These are phyloP conservation scores for Holocentrus rufus DNA, from an alignment of 2,797 vertebrate species.

Conservation along the genomic window DNA sequence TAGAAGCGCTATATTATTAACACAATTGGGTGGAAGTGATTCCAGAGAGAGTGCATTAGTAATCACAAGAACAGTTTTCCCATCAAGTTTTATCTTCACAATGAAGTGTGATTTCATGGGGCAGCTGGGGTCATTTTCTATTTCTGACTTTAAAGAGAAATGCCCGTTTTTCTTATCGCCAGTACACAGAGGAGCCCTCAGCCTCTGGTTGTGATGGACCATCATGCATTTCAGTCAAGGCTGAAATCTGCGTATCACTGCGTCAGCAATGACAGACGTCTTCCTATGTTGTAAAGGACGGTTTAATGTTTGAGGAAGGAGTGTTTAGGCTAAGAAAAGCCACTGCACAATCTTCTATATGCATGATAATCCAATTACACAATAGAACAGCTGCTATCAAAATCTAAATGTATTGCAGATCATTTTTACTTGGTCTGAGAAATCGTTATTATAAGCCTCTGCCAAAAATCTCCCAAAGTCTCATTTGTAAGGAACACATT, in stretches of 20 bases:
- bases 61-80: conserved; percentile 38
- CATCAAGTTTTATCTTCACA: conserved; percentile 43
- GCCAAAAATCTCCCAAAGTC: conserved; percentile 1
- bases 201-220: not conserved
- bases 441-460: conserved; percentile 30
- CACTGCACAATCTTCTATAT: conserved; percentile 34
- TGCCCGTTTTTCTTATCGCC: conserved; percentile 23
- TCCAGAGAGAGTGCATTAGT: conserved; percentile 37
- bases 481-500: conserved; percentile 24
- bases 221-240: conserved; percentile 18
- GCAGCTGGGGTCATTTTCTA: conserved; percentile 16
- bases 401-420: conserved; percentile 31
- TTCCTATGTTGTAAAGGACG: conserved; percentile 35
- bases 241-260: conserved; percentile 30
- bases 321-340: conserved; percentile 17
- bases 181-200: conserved; percentile 2
- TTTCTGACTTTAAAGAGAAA: conserved; percentile 28
- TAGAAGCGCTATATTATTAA: conserved; percentile 63
- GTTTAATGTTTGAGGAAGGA: conserved; percentile 20
- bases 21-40: conserved; percentile 41
- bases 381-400: conserved; percentile 25
- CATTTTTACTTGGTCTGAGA: conserved; percentile 18
- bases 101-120: conserved; percentile 32
- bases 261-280: conserved; percentile 22
- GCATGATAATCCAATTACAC: conserved; percentile 34